These are phyloP conservation scores for Chrysolina haemoptera DNA, from an alignment of 2,888 invertebrate species.

Conservation along the genomic window DNA sequence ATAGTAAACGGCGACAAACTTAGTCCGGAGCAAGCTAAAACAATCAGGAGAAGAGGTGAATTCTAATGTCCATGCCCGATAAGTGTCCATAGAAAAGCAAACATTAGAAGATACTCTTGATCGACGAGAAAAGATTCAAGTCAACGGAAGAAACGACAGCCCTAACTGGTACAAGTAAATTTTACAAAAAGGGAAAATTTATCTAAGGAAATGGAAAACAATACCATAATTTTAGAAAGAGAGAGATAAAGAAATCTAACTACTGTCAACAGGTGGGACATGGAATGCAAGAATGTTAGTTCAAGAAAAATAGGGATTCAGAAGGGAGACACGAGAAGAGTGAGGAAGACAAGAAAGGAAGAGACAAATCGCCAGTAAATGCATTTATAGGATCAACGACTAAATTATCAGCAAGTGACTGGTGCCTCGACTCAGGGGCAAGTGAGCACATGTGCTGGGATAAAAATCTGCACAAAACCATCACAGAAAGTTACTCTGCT, in stretches of 20 bases:
- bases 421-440: no score
- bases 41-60: slow-evolving; percentile 42
- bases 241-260: not conserved
- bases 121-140: slow-evolving; percentile 46
- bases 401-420: no score
- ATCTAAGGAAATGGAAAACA: not conserved
- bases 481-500: no score
- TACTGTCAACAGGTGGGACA: not conserved
- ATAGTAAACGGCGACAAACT: slow-evolving; percentile 23
- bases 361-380: not conserved
- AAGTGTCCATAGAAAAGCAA: slow-evolving; percentile 30
- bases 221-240: not conserved
- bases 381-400: not conserved
- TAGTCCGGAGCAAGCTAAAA: slow-evolving; percentile 44
- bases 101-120: slow-evolving; percentile 48
- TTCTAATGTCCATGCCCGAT: slow-evolving; percentile 44
- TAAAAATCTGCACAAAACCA: no score
- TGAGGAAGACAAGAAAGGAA: not conserved
- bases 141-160: slow-evolving; percentile 38
- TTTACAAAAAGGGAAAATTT: no score
- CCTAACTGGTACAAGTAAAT: slow-evolving; percentile 18
- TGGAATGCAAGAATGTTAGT: not conserved
- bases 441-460: no score
- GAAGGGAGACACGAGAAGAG: not conserved
- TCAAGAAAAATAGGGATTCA: not conserved